These are phyloP conservation scores for Popillia japonica DNA, from an alignment of 1,140 invertebrate species.

Conservation along the genomic window DNA sequence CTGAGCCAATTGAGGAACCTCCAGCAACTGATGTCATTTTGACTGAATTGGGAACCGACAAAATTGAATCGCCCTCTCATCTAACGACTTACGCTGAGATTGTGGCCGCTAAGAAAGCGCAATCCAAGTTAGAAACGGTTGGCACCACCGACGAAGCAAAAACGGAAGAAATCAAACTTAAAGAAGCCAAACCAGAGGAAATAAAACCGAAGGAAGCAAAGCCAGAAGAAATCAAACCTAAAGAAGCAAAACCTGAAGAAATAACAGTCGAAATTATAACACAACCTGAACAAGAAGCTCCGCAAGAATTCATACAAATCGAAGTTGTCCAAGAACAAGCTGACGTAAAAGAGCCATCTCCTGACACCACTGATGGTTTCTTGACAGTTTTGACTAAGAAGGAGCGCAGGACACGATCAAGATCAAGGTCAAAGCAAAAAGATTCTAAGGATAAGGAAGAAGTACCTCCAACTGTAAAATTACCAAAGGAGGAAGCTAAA, in stretches of 20 bases:
- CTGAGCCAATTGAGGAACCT: background rate
- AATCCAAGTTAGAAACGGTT: background rate
- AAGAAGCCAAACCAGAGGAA: background rate
- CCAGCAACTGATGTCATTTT: background rate
- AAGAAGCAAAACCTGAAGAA: no score
- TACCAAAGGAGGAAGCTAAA: constrained; percentile 4
- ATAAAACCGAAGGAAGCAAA: no score
- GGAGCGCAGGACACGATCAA: constrained; percentile 48
- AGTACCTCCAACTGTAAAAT: constrained; percentile 25
- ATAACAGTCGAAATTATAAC: background rate
- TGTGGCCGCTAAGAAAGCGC: background rate
- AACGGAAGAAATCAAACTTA: no score
- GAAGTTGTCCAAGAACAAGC: constrained; percentile 46
- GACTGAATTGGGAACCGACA: background rate
- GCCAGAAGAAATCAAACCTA: no score
- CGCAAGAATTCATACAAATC: constrained; percentile 44
- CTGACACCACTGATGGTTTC: constrained; percentile 52
- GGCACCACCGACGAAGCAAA: background rate
- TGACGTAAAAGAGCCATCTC: constrained; percentile 42
- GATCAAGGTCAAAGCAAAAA: constrained; percentile 49
- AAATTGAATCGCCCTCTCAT: background rate
- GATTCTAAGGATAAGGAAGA: background rate
- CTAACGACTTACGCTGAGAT: constrained; percentile 32
- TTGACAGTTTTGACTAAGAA: constrained; percentile 47
- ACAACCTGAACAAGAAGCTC: background rate